Evolutionary conservation across 2,797 vertebrate species (phyloP).

Genomic region (Zenarchopterus dispar): DNA sequence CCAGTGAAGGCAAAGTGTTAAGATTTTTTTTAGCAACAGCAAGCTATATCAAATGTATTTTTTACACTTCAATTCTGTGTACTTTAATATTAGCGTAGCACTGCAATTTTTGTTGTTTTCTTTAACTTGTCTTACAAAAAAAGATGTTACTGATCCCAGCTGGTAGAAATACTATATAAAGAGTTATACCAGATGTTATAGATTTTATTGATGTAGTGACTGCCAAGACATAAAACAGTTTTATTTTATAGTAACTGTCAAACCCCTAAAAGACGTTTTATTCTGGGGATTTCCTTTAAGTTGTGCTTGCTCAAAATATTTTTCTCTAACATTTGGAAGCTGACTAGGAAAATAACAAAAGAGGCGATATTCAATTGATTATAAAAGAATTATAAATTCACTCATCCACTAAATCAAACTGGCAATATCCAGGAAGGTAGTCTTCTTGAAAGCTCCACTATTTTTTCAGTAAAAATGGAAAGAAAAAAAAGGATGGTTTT

Average conservation of each 20-base stretch:
- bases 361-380: no score
- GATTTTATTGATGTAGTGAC: slow-evolving; percentile 23
- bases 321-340: not conserved
- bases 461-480: not conserved
- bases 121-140: not conserved
- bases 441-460: not conserved
- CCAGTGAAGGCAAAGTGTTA: not conserved
- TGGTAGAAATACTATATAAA: slow-evolving; percentile 11
- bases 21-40: no score
- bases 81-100: not conserved
- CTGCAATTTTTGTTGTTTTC: not conserved
- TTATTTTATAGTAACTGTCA: slow-evolving; percentile 7
- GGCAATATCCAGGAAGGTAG: not conserved
- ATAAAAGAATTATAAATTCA: not conserved
- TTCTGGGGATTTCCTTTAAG: slow-evolving; percentile 20
- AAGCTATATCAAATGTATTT: no score
- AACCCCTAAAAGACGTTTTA: slow-evolving; percentile 9
- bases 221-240: slow-evolving; percentile 23
- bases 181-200: slow-evolving; percentile 17
- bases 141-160: slow-evolving; percentile 12
- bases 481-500: not conserved
- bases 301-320: not conserved
- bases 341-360: no score
- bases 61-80: not conserved
- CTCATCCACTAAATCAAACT: not conserved